Percentiles rank a stretch among this genome's conserved stretches.
These are phyloP conservation scores for Acleris laterana DNA, from an alignment of 2,888 invertebrate species.

Conservation along the genomic window DNA sequence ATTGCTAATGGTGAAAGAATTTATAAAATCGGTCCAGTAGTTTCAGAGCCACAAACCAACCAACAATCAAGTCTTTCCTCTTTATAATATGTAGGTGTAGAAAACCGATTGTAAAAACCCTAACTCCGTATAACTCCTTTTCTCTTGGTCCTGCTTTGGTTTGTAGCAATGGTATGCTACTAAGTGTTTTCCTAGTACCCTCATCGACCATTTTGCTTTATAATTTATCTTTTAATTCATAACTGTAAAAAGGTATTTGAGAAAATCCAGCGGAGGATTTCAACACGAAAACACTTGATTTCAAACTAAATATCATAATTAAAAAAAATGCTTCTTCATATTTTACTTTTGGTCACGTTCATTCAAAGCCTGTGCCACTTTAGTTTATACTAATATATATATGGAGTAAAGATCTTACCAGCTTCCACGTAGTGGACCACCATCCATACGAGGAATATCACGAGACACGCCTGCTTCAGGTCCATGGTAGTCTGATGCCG, in stretches of 20 bases:
- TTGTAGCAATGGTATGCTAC: conserved; percentile 95
- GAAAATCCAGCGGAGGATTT: conserved; percentile 12
- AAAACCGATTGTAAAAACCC: no score
- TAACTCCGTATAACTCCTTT: conserved; percentile 91
- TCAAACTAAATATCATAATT: no score
- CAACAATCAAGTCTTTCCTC: no score
- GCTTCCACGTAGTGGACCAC: conserved; percentile 49
- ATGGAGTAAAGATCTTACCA: conserved; percentile 55
- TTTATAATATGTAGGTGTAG: no score
- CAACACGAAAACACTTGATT: conserved; percentile 24
- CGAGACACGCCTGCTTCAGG: conserved; percentile 48
- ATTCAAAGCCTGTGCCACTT: no score
- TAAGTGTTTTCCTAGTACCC: conserved; percentile 94
- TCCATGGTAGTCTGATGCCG: conserved; percentile 51
- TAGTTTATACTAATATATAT: background rate
- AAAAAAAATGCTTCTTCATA: no score
- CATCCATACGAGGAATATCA: conserved; percentile 46
- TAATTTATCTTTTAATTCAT: conserved; percentile 45
- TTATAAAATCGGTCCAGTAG: no score
- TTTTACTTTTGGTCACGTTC: no score
- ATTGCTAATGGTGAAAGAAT: no score
- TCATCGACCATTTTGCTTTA: conserved; percentile 93
- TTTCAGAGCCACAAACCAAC: no score
- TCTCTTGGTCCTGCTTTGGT: conserved; percentile 99
- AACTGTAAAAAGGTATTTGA: conserved; percentile 26